Base-by-base conservation (phyloP, 2,888 invertebrate species). In the Pseudanteris insignis region DNA sequence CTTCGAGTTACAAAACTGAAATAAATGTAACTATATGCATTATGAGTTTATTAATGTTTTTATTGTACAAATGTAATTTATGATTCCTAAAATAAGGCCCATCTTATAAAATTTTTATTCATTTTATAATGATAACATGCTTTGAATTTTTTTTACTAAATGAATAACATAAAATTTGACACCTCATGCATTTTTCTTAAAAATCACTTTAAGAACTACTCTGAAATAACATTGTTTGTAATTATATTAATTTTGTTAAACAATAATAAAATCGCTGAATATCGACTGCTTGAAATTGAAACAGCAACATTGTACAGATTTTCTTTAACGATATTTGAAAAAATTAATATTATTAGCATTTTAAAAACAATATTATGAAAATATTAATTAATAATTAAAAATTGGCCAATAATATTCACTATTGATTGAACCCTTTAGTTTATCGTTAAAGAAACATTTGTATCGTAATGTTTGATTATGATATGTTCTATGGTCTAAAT, bases 121-220 rank as follows among this genome's bases (percentile, higher is more conserved):
- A 21, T 21, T 21, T 21, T 21, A 5, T 21, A 21, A 21, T 21
- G 21, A 5, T 7, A 21, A 21, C 7, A 5, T 21, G 21, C 21
- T n/a, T n/a, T n/a, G n/a, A 21, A 21, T 21, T 21, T 21, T 5
- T 21, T 21, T 21, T 21, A 21, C n/a, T n/a, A n/a, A n/a, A n/a
- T n/a, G n/a, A 48, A 57, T 37, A 57, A 48, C 48, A 32, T 18
- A 18, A 14, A 7, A 15, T 57, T 26, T 48, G 48, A 50, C 48
- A 48, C 37, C 48, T 57, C 48, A 57, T 57, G 57, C 48, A 57
- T 57, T 48, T 8, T 37, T 57, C 41, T n/a, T n/a, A n/a, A n/a
- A n/a, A n/a, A n/a, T n/a, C n/a, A n/a, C n/a, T n/a, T n/a, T n/a
- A n/a, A n/a, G n/a, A n/a, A n/a, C n/a, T n/a, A n/a, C n/a, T n/a